Base-by-base conservation (phyloP, 1,140 invertebrate genomes). In the Drosophila suzukii region DNA sequence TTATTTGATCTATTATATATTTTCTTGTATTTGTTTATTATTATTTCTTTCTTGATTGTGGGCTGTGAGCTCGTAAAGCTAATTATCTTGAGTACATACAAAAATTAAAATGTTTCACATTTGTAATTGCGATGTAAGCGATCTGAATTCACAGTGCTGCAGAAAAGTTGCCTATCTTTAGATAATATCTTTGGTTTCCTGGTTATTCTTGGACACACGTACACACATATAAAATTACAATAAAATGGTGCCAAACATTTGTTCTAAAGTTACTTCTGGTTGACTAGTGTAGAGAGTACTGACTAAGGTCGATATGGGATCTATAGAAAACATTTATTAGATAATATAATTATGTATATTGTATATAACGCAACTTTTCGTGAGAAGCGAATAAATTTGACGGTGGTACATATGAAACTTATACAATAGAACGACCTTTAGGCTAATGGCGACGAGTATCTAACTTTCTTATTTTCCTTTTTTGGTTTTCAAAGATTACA, bases 331-430 rank as follows among this genome's bases (percentile, higher is more conserved):
- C 60, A 34, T 71, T 68, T 77, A 73, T 80, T 56, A 77, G 49
- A 78, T 79, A 67, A 60, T 75, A 75, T 70, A 66, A 68, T 53
- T 62, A 54, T 77, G 59, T 75, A 71, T 83, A 74, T 58, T 46
- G 36, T 78, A 68, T 72, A 68, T 67, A 80, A 89, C 84, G 76
- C 85, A 86, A 80, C 77, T 84, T 81, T 78, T 60, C 57, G 84
- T 89, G 85, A 84, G 77, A 89, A 89, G 84, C 84, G 84, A 84
- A 84, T 89, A 89, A 89, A 86, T 57, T 89, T 89, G 73, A 89
- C 84, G 84, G 84, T 89, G 84, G 84, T 89, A 89, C 61, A 84
- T 89, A 84, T 81, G 81, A 89, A 89, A 84, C 80, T 84, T 89
- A 89, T 81, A 72, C 53, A 78, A 62, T 88, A 75, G 62, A 86